phyloP scores from a whole-genome alignment of 1,140 invertebrate genomes.

The Conopomorpha cramerella region DNA sequence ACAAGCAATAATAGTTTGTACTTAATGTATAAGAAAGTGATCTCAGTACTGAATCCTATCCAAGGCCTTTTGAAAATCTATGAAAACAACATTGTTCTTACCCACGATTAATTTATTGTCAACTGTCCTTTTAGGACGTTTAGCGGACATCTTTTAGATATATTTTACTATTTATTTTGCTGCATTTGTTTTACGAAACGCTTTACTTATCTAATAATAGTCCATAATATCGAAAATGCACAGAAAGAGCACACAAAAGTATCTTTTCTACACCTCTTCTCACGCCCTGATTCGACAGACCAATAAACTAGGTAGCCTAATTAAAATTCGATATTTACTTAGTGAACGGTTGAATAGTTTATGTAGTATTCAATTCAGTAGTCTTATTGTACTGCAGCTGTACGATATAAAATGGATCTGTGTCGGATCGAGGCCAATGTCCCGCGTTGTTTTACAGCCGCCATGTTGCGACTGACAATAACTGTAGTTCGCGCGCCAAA shows the following conservation, averaged over 20 bases:
- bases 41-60: conserved; percentile 52
- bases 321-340: too few species aligned
- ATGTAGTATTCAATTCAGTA: neutral
- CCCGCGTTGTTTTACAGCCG: neutral
- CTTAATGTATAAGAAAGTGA: conserved; percentile 54
- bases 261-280: conserved; percentile 39
- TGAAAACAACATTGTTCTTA: too few species aligned
- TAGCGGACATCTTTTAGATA: conserved; percentile 53
- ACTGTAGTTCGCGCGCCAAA: conserved; percentile 34
- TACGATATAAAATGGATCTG: neutral
- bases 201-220: conserved; percentile 48
- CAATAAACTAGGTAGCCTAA: neutral
- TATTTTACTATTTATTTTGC: conserved; percentile 46
- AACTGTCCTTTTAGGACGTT: conserved; percentile 4
- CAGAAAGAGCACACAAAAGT: conserved; percentile 42
- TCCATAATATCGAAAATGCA: conserved; percentile 40
- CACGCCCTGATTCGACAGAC: conserved; percentile 15
- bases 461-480: neutral
- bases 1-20: conserved; percentile 55
- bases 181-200: conserved; percentile 34
- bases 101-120: neutral
- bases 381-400: neutral
- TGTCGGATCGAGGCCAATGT: neutral
- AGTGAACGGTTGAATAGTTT: too few species aligned
- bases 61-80: conserved; percentile 50